Evolutionary conservation across 2,888 invertebrate species (phyloP).

Genomic region (Platycheirus rosarum): DNA sequence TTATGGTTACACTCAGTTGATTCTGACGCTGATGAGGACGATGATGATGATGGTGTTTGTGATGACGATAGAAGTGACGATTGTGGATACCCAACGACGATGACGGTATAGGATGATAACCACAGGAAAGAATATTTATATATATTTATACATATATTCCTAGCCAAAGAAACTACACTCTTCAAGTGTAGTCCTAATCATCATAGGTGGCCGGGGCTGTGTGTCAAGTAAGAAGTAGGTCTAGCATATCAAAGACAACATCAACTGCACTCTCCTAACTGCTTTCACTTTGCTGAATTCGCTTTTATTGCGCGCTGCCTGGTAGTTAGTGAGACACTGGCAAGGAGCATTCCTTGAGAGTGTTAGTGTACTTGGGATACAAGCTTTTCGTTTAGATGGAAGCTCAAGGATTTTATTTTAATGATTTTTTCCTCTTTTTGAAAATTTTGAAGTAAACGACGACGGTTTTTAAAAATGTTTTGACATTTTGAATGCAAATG

Average conservation of each 20-base stretch:
- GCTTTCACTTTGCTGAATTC: conserved; percentile 50
- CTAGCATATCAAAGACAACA: conserved; percentile 30
- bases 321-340: conserved; percentile 21
- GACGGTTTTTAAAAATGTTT: too few species aligned
- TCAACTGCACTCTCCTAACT: conserved; percentile 34
- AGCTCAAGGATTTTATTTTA: too few species aligned
- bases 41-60: conserved; percentile 22
- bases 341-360: too few species aligned
- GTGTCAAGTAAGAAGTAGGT: conserved; percentile 50
- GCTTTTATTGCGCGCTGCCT: conserved; percentile 30
- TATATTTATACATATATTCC: neutral
- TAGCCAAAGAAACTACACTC: conserved; percentile 1
- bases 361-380: too few species aligned
- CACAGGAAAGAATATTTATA: conserved; percentile 37
- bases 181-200: too few species aligned
- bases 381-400: too few species aligned
- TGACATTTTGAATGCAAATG: too few species aligned
- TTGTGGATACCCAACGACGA: conserved; percentile 33
- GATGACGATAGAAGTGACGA: conserved; percentile 21
- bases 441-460: too few species aligned
- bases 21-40: conserved; percentile 44
- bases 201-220: conserved; percentile 14
- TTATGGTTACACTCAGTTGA: conserved; percentile 48
- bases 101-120: conserved; percentile 40
- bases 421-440: too few species aligned